Evolutionary conservation across 2,113 vertebrate species (phyloP), one percentile per base, ranked within the genome.

Genomic region (Mustela lutreola): DNA sequence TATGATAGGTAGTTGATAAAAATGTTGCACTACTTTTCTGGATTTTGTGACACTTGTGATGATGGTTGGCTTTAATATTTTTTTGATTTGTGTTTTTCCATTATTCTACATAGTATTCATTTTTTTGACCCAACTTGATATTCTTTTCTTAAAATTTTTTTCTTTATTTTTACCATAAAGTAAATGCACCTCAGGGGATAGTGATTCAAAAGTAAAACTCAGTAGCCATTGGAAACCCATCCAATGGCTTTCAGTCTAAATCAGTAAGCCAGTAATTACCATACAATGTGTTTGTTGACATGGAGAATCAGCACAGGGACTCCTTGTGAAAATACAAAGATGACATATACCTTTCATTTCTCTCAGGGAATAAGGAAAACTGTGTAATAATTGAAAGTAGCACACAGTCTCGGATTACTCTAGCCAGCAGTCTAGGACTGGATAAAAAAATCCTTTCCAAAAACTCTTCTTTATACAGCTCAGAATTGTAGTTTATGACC

Each of bases 401-500:
- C 65, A 73, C 15, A 14, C 18, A 78, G 39, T 45, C 58, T 56
- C 15, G n/a, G 16, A 62, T 79, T 48, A 58, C 65, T 60, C 21
- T 78, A 65, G 22, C 63, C 89, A 94, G 33, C 26, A 67, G 18
- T 84, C 85, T 63, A 80, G 76, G 71, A 84, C 31, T 8, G 63
- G n/a, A 81, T 62, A n/a, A 92, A 93, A 50, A 83, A 39, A 92
- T 63, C 39, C 79, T 93, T 96, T 79, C 70, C 70, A 80, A 90
- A 90, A 63, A 24, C 22, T 18, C 2, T n/a, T 28, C 45, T 45
- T n/a, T 84, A 60, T 88, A 67, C 62, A 60, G 70, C 95, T 82
- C 53, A 78, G 39, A 71, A 19, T 83, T 92, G 96, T 76, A 73
- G 42, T 76, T 94, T 73, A 67, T 87, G 75, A 24, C 36, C 92